Base-by-base conservation (phyloP, 2,113 vertebrate species). In the Sminthopsis crassicaudata region DNA sequence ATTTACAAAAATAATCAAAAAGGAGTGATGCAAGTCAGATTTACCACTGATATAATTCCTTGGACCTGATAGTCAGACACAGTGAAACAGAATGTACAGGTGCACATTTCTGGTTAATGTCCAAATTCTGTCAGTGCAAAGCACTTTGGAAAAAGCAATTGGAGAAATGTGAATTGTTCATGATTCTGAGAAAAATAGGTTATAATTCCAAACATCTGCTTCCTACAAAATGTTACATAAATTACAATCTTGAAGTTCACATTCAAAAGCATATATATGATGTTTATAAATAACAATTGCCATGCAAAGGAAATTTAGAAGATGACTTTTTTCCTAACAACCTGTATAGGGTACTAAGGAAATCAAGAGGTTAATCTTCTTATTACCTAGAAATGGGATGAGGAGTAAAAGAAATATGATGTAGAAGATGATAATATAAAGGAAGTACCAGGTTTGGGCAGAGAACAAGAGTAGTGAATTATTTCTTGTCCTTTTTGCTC, bases 131-230 rank as follows among this genome's bases (percentile, higher is more conserved):
- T 48, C 96, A 92, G 46, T 94, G 93, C 96, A 50, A 90, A 4
- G 60, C 90, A 0, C 0, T 0, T 48, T 76, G n/a, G 76, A 60
- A 88, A 84, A 95, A 90, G 90, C 48, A 67, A 50, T 46, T 50
- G 8, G 10, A n/a, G 90, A 52, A 90, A 12, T 46, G 90, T 10
- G n/a, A 95, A 92, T 90, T 55, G 50, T 51, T 89, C 52, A 50
- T 92, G 93, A 96, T 93, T 96, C 48, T 0, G 5, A 92, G 96
- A 53, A 95, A 94, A 94, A 89, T 26, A 26, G 42, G 8, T 60
- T 53, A 7, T 92, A 92, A 93, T 93, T 95, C 91, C 90, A 67
- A 91, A 94, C 95, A 96, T 24, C 76, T 96, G 95, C 51, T 93
- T 55, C 94, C 89, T 50, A 60, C n/a, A 93, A 96, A 51, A 48